Conservation (phyloP, 2,888 invertebrate species). For the Cantharis rufa region DNA sequence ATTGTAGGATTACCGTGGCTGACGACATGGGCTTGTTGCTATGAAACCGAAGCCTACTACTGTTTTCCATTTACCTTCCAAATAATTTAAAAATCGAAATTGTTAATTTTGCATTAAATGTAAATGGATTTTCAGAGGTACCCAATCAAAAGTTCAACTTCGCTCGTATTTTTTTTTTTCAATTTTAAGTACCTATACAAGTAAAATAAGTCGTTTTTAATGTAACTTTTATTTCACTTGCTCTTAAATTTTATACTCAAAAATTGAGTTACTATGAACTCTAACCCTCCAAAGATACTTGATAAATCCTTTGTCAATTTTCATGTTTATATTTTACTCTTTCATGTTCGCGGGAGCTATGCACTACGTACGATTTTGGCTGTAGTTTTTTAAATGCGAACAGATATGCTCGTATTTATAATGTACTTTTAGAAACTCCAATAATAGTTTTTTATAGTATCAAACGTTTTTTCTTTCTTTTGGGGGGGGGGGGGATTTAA, state of each 20-base stretch:
- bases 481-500: no score
- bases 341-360: background rate
- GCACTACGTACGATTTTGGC: background rate
- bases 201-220: background rate
- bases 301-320: background rate
- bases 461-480: no score
- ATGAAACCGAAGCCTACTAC: slow-evolving; percentile 4
- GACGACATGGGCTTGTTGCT: slow-evolving; percentile 23
- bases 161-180: background rate
- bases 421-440: background rate
- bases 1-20: slow-evolving; percentile 29
- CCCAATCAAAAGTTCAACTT: background rate
- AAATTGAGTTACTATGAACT: background rate
- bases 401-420: background rate
- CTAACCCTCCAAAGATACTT: background rate
- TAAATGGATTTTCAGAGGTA: background rate
- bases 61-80: slow-evolving; percentile 1
- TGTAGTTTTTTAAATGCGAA: background rate
- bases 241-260: background rate
- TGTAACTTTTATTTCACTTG: background rate
- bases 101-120: background rate
- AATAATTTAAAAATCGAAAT: slow-evolving; percentile 5
- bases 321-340: background rate
- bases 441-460: no score
- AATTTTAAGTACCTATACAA: background rate